These are phyloP conservation scores for Oscheius onirici DNA, from an alignment of 2,888 invertebrate species.

Conservation along the genomic window DNA sequence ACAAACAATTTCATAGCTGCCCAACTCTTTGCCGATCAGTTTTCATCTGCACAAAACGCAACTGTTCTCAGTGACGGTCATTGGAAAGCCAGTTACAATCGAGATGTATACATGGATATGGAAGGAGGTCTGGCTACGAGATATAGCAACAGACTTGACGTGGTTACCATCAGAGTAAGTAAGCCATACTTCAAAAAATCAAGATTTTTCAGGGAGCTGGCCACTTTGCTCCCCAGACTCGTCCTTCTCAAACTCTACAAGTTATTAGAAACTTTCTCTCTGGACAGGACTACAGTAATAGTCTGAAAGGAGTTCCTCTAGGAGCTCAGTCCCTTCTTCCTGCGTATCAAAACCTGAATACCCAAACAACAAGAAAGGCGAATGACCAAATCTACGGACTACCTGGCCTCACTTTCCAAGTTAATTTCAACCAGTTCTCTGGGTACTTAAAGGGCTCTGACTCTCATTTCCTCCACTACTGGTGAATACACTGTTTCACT, in stretches of 20 bases:
- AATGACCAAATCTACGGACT: conserved; percentile 44
- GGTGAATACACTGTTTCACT: conserved; percentile 18
- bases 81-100: conserved; percentile 48
- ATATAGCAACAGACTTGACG: conserved; percentile 37
- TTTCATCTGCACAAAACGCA: conserved; percentile 31
- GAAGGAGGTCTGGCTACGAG: conserved; percentile 42
- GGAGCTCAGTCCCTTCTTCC: conserved; percentile 39
- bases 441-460: conserved; percentile 52
- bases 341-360: conserved; percentile 35
- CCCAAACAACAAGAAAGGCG: conserved; percentile 23
- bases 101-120: conserved; percentile 40
- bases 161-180: conserved; percentile 41
- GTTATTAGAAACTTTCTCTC: conserved; percentile 43
- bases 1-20: conserved; percentile 53
- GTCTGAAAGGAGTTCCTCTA: conserved; percentile 43
- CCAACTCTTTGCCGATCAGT: conserved; percentile 48
- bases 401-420: conserved; percentile 50
- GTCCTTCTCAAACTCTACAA: conserved; percentile 49
- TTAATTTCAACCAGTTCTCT: conserved; percentile 56
- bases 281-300: conserved; percentile 39
- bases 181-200: not conserved
- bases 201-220: conserved; percentile 45
- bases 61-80: conserved; percentile 38
- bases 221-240: conserved; percentile 43
- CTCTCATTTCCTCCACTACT: conserved; percentile 48